A percentile compares a stretch with the other conserved stretches of the same genome.
Conservation (phyloP, 2,797 vertebrate genomes). For the Clarias laeviceps region DNA sequence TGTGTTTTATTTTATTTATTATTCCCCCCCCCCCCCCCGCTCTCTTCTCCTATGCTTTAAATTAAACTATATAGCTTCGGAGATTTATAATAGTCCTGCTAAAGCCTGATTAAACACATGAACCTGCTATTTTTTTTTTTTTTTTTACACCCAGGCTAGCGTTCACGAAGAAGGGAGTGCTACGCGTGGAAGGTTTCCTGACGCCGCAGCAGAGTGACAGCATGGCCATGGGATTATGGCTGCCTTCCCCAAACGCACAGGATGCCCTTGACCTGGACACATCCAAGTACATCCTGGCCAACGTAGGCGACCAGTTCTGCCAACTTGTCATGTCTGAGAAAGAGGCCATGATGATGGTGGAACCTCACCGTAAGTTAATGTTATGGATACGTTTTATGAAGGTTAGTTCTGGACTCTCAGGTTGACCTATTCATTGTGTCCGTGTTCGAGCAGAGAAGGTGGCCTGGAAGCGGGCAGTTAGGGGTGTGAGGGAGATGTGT, state of each 20-base stretch:
- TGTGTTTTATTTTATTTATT: too few relatives aligned
- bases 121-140: neutral
- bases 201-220: conserved; percentile 96
- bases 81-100: neutral
- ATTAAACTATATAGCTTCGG: neutral
- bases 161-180: conserved; percentile 94
- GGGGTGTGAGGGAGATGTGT: conserved; percentile 97
- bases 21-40: too few relatives aligned
- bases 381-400: neutral
- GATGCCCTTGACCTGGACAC: conserved; percentile 96
- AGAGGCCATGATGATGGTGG: conserved; percentile 99
- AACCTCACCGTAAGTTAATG: conserved; percentile 91
- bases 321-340: conserved; percentile 99
- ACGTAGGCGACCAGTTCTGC: conserved; percentile 98
- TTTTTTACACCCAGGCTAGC: conserved; percentile 79
- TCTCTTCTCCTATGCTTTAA: too few relatives aligned
- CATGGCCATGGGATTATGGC: conserved; percentile 97
- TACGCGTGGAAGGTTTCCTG: conserved; percentile 95
- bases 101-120: neutral
- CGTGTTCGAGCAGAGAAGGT: conserved; percentile 86
- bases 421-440: neutral
- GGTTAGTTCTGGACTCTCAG: neutral
- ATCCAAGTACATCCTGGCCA: conserved; percentile 98
- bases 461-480: conserved; percentile 97
- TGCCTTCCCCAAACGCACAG: conserved; percentile 86